Evolutionary conservation across 2,113 vertebrate genomes (phyloP), one percentile per base, ranked within the genome.

Genomic region (Puma concolor): DNA sequence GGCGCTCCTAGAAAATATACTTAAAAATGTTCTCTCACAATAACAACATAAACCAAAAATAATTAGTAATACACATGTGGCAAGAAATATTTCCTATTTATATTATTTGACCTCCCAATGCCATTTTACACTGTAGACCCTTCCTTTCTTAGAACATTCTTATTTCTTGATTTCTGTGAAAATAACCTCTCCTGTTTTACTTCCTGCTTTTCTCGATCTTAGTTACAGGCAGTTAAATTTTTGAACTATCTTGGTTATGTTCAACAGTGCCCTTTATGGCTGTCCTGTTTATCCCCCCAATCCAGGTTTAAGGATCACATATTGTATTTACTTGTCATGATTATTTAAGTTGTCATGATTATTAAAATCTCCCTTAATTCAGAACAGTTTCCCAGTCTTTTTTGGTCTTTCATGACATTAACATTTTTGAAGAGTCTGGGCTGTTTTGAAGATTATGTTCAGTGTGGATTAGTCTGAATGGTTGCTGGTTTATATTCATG

Each of bases 121-220:
- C 19, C 67, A 80, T 88, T 98, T 95, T 90, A 60, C 54, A 82
- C 8, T 57, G 2, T 88, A 50, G 50, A 64, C 25, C n/a, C 82
- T 16, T 92, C 29, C 36, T 89, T 63, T 85, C 50, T 89, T 95
- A 57, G 93, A 95, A 81, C 23, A 63, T 67, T 97, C 2, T 94
- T 81, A 92, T 82, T 92, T 13, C 54, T 96, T 94, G 23, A 71
- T 89, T 93, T 94, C 33, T 95, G 27, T 63, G 57, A 96, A 38
- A 79, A 82, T 63, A 89, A 17, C 69, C 63, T 83, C n/a, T 57
- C 31, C 48, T 91, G 8, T 88, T 96, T 93, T 71, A 82, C 44
- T 71, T 92, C 7, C 14, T 83, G n/a, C 57, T 91, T 96, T 86
- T 52, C 25, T 94, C 41, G 16, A 15, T 77, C n/a, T 91, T 52